Evolutionary conservation across 2,797 vertebrate genomes (phyloP), one percentile per base, ranked within the genome.

Genomic region (Halcyon badia): DNA sequence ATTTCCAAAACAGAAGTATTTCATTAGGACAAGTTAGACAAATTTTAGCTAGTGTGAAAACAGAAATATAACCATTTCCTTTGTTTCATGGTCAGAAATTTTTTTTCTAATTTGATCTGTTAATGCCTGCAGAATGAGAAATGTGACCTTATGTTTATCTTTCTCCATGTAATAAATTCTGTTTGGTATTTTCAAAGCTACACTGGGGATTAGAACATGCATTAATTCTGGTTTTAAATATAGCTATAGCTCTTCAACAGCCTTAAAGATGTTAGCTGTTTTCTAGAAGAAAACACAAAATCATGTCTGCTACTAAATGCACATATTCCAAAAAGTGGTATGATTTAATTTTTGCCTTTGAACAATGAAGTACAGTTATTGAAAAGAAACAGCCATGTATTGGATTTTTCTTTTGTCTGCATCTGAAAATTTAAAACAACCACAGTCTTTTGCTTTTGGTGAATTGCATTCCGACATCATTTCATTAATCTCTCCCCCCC

Each of bases 111-210:
- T 89, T 87, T 64, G 21, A 78, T 78, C 51, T 4, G 0, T 78
- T 89, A 89, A 64, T 58, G 61, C 7, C n/a, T 61, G 44, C 35
- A 81, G 79, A 94, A 89, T 0, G 0, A 81, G 87, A 86, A 92
- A 58, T n/a, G 5, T 84, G 85, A 91, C 76, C 76, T 75, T 75
- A 65, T 69, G 44, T 91, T 96, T 94, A 69, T 72, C 64, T 81
- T 94, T 91, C 85, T 77, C 35, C 18, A 54, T 39, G 81, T 90
- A 71, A 87, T 88, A 95, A 94, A 88, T 85, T 51, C 54, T 85
- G 68, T 69, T 95, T 94, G 65, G 80, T 87, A 89, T 87, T 87
- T 92, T 87, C 81, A 91, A 91, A 94, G 81, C 22, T n/a, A 60
- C 35, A 14, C 28, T 75, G 54, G 30, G 35, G 22, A 89, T 79